Base-by-base conservation (phyloP, 2,797 vertebrate genomes). In the Gouania willdenowi region DNA sequence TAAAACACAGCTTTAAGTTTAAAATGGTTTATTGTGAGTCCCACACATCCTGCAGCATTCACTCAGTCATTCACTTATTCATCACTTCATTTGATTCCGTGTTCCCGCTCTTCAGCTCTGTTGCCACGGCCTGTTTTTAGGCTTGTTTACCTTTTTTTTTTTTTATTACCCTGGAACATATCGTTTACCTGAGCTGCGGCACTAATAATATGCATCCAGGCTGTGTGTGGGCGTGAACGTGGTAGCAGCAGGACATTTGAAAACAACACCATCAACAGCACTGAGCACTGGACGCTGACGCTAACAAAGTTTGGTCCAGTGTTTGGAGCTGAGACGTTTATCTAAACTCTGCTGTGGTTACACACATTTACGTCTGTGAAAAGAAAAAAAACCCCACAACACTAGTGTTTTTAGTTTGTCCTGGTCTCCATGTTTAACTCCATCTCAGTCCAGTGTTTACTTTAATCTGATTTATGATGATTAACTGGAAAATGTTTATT, bases 241-340 rank as follows among this genome's bases (percentile, higher is more conserved):
- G 65, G 61, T 27, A 29, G 59, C 48, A 60, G 62, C 73, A 82
- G 79, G 66, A 79, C 75, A 75, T 78, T 79, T 75, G 63, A 85
- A 85, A 88, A 88, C 79, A 86, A 87, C 86, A 85, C 76, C 77
- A 50, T 80, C 71, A 81, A 86, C 81, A 82, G 74, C 69, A 64
- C 57, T 53, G 76, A 82, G 83, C 74, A 83, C 51, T 4, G 30
- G 35, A 7, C 4, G 16, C 53, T 27, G 53, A 65, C 65, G 53
- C 62, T 42, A 51, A 58, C 68, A 71, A 41, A 68, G 60, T 46
- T 33, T 50, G 47, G 16, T 56, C 57, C 53, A n/a, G 65, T 65
- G 54, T 74, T 51, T 34, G 49, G n/a, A n/a, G n/a, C n/a, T n/a
- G 44, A 34, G 42, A 27, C 60, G 57, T 64, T 54, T 66, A 68